Evolutionary conservation across 2,888 invertebrate genomes (phyloP).

Genomic region (Ochropleura leucogaster): DNA sequence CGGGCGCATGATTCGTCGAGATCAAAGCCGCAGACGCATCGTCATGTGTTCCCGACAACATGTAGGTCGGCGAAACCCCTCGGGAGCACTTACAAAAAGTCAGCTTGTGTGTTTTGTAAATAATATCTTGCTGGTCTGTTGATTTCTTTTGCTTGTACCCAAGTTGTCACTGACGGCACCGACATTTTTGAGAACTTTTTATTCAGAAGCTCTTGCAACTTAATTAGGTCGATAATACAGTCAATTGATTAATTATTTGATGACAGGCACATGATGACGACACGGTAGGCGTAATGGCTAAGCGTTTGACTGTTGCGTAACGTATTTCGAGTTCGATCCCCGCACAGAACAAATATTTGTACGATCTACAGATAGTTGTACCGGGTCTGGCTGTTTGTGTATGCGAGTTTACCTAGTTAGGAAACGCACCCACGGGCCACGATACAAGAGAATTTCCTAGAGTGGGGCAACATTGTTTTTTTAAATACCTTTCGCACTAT

Average conservation of each 20-base stretch:
- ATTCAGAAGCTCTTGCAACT: slow-evolving; percentile 29
- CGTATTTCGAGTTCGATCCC: too few species aligned
- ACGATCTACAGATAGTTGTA: too few species aligned
- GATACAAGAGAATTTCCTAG: too few species aligned
- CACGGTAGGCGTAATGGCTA: too few species aligned
- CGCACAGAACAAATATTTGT: too few species aligned
- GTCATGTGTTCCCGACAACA: slow-evolving; percentile 79
- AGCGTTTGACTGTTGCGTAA: too few species aligned
- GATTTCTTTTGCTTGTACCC: slow-evolving; percentile 67
- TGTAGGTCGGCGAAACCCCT: slow-evolving; percentile 84
- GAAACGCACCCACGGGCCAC: too few species aligned
- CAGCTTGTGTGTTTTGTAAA: slow-evolving; percentile 85
- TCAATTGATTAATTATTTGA: neutral
- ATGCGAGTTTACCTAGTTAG: too few species aligned
- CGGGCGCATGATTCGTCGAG: slow-evolving; percentile 73
- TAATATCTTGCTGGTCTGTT: slow-evolving; percentile 80
- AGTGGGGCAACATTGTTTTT: too few species aligned
- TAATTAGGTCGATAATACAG: slow-evolving; percentile 16
- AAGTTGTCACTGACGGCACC: slow-evolving; percentile 49
- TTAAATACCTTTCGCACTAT: too few species aligned
- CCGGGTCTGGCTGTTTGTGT: too few species aligned
- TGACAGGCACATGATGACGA: too few species aligned
- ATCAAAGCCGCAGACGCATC: slow-evolving; percentile 76
- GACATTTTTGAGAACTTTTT: slow-evolving; percentile 65
- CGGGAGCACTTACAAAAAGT: slow-evolving; percentile 82